These are phyloP conservation scores for Corythoichthys haematopterus DNA, from an alignment of 2,113 vertebrate species.

Conservation along the genomic window DNA sequence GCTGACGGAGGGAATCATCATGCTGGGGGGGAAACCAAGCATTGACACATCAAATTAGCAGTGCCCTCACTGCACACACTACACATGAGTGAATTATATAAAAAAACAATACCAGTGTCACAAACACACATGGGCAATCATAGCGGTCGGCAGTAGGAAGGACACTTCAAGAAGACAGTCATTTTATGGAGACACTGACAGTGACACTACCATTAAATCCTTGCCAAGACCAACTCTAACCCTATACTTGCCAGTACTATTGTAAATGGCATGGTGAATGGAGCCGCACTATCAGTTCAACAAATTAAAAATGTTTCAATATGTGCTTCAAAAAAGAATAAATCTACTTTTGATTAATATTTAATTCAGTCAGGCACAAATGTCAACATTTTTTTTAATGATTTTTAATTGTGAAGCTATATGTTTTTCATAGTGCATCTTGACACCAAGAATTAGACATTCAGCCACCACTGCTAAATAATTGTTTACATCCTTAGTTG, in stretches of 20 bases:
- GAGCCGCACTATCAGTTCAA: not conserved
- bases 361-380: not conserved
- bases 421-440: not conserved
- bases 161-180: conserved; percentile 10
- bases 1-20: conserved; percentile 73
- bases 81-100: conserved; percentile 12
- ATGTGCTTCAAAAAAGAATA: not conserved
- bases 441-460: not conserved
- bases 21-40: conserved; percentile 66
- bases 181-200: not conserved
- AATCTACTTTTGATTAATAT: not conserved
- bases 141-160: conserved; percentile 45
- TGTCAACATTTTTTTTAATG: not conserved
- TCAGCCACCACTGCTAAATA: not conserved
- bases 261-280: not conserved
- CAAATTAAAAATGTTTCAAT: not conserved
- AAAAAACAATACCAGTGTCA: conserved; percentile 23
- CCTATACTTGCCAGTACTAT: not conserved
- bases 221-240: not conserved
- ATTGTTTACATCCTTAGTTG: not conserved
- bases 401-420: not conserved
- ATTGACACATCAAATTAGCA: conserved; percentile 69
- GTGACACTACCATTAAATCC: not conserved
- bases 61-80: conserved; percentile 50
- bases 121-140: conserved; percentile 14